Evolutionary conservation across 2,113 vertebrate species (phyloP), one percentile per base, ranked within the genome.

Genomic region (Mungos mungo): DNA sequence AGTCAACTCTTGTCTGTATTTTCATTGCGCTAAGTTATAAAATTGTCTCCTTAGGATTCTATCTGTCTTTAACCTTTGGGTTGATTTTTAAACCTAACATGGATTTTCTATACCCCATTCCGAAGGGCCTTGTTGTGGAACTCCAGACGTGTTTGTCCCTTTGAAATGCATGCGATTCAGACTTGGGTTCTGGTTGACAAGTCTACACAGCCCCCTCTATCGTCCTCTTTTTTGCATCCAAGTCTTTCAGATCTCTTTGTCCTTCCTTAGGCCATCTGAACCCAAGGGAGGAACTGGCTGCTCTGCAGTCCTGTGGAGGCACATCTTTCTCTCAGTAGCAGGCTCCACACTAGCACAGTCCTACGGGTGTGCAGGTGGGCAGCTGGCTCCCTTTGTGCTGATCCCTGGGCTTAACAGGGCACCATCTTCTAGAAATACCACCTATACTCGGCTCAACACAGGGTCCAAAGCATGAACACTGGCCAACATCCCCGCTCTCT

Each of bases 261-360:
- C 2, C 19, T 47, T 77, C 11, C 29, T 54, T 50, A 25, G 35
- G n/a, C 1, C 7, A 8, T 54, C 2, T 38, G 3, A 1, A 71
- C 13, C 9, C 57, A 83, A n/a, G 13, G n/a, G 82, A 69, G n/a
- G 41, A 63, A 35, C 15, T 93, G n/a, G 21, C 19, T 47, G 2
- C 33, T 52, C 57, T 33, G 1, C 12, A 31, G 0, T 25, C 7
- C 45, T 90, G 35, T 7, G 14, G 57, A 47, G 29, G 10, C 1
- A 8, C n/a, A 8, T 33, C 5, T 54, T 16, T 54, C 66, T 47
- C 38, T 83, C 18, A 29, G 33, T n/a, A 66, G 1, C 4, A 50
- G 7, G 7, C 2, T 77, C 1, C n/a, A 35, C 0, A 2, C 3
- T 60, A 18, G 25, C 7, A 35, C 2, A 84, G 9, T 54, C 84